Evolutionary conservation across 2,888 invertebrate genomes (phyloP).

Genomic region (Amphimallon solstitiale): DNA sequence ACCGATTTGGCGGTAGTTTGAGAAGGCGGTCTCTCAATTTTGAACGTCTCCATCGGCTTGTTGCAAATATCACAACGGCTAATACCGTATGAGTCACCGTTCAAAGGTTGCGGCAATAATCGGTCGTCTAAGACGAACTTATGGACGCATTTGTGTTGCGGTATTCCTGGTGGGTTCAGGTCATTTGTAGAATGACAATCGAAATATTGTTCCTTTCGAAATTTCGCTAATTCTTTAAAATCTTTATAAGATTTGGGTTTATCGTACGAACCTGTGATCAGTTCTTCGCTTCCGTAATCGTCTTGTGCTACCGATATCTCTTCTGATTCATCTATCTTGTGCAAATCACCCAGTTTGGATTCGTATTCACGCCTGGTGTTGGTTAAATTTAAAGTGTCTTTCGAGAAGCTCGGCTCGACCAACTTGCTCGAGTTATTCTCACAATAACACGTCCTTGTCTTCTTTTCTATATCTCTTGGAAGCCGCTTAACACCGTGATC

Average conservation of each 20-base stretch:
- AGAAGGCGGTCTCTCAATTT: constrained; percentile 15
- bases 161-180: constrained; percentile 57
- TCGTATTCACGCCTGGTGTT: constrained; percentile 19
- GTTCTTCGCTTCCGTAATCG: not conserved
- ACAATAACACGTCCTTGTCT: not conserved
- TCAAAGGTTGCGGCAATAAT: constrained; percentile 67
- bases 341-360: not conserved
- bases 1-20: constrained; percentile 3
- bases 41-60: constrained; percentile 58
- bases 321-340: not conserved
- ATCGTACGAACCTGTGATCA: not conserved
- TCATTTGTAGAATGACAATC: constrained; percentile 68
- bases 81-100: constrained; percentile 62
- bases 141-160: constrained; percentile 66
- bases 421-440: not conserved
- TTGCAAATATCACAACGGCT: constrained; percentile 67
- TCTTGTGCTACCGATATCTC: not conserved
- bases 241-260: constrained; percentile 3
- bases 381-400: not conserved
- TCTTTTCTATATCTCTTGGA: constrained; percentile 1
- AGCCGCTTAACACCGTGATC: constrained; percentile 18
- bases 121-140: constrained; percentile 69
- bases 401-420: not conserved
- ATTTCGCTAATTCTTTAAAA: constrained; percentile 59
- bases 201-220: constrained; percentile 69